A percentile compares a stretch with the other conserved stretches of the same genome.
phyloP scores from a whole-genome alignment of 53 echinoderm and acorn worm species.

The Mesocentrotus franciscanus region DNA sequence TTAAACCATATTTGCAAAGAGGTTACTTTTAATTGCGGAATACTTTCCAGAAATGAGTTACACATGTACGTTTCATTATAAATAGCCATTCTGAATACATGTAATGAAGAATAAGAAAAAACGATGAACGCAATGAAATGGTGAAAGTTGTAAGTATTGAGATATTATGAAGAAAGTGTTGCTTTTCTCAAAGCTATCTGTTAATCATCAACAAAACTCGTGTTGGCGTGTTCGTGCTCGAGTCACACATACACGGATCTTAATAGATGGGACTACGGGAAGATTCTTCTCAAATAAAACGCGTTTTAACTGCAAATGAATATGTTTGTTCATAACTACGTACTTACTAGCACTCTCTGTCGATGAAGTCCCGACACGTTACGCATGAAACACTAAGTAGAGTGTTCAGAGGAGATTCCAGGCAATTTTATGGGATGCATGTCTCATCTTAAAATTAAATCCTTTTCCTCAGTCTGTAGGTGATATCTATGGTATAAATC shows the following conservation, averaged over 20 bases:
- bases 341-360: not conserved
- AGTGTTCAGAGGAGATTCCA: not conserved
- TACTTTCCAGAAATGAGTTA: too few relatives aligned
- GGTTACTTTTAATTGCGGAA: too few relatives aligned
- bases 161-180: not conserved
- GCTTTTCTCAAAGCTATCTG: not conserved
- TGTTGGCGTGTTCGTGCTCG: not conserved
- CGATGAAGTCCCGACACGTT: not conserved
- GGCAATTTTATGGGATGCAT: not conserved
- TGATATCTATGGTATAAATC: not conserved
- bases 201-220: conserved; percentile 22
- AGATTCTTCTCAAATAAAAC: not conserved
- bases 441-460: not conserved
- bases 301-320: not conserved
- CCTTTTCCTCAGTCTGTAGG: not conserved
- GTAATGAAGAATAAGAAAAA: too few relatives aligned
- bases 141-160: not conserved
- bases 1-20: too few relatives aligned
- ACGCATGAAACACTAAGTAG: not conserved
- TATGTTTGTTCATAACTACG: conserved; percentile 1
- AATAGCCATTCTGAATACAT: too few relatives aligned
- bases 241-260: not conserved
- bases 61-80: too few relatives aligned
- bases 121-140: not conserved
- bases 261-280: conserved; percentile 1